Evolutionary conservation across 2,113 vertebrate species (phyloP).

Genomic region (Bettongia penicillata): DNA sequence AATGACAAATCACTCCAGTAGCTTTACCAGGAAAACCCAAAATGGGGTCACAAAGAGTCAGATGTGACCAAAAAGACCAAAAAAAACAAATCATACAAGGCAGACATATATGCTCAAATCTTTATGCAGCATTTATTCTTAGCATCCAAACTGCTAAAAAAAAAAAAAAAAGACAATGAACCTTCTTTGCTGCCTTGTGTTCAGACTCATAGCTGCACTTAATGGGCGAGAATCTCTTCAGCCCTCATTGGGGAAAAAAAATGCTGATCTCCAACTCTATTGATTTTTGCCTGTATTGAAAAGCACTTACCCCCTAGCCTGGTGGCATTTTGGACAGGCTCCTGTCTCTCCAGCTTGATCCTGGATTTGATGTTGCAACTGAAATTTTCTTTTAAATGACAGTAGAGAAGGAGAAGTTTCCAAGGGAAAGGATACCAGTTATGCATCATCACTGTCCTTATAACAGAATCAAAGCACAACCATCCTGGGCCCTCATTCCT

Average conservation of each 20-base stretch:
- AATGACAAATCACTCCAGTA: neutral
- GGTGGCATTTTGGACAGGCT: neutral
- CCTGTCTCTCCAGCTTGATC: neutral
- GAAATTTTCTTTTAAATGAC: neutral
- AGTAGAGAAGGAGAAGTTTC: neutral
- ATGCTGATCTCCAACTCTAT: neutral
- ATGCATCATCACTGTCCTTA: no score
- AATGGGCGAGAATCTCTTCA: neutral
- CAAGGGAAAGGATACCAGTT: neutral
- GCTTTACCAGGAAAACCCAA: neutral
- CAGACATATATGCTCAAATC: neutral
- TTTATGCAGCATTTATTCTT: neutral
- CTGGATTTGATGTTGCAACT: neutral
- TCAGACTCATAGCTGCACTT: neutral
- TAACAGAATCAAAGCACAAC: no score
- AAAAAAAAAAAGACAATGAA: neutral
- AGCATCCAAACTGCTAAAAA: neutral
- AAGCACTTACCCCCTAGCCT: neutral
- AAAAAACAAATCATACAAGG: neutral
- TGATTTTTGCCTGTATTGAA: neutral
- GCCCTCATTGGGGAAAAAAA: no score
- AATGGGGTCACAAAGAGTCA: neutral
- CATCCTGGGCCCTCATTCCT: no score
- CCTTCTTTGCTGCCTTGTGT: neutral
- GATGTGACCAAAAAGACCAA: neutral